Evolutionary conservation across 2,888 invertebrate species (phyloP).

Genomic region (Nudaria mundana): DNA sequence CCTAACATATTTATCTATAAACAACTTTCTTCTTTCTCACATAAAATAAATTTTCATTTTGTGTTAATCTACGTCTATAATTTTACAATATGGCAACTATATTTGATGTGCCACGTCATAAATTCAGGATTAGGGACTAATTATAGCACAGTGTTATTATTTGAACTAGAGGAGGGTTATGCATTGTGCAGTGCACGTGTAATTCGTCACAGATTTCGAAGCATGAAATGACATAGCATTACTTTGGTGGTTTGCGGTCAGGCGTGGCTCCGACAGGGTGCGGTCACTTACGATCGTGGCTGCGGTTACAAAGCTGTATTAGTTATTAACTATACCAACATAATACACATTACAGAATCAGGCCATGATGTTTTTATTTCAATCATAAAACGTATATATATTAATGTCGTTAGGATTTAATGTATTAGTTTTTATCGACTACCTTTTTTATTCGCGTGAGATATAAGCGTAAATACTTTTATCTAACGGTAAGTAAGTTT

Average conservation of each 20-base stretch:
- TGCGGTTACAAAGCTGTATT: slow-evolving; percentile 43
- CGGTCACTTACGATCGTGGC: slow-evolving; percentile 58
- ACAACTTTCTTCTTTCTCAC: too few relatives aligned
- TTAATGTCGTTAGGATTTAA: neutral
- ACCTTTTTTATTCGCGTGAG: too few relatives aligned
- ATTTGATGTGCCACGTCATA: too few relatives aligned
- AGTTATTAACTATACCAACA: slow-evolving; percentile 43
- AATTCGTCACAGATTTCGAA: slow-evolving; percentile 62
- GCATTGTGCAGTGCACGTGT: slow-evolving; percentile 41
- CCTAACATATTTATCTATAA: too few relatives aligned
- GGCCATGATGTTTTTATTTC: slow-evolving; percentile 25
- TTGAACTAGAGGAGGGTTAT: slow-evolving; percentile 13
- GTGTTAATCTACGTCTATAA: too few relatives aligned
- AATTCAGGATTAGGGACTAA: too few relatives aligned
- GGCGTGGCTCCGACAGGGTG: slow-evolving; percentile 56
- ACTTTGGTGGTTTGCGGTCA: slow-evolving; percentile 54
- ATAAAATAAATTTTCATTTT: too few relatives aligned
- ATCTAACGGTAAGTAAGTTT: too few relatives aligned
- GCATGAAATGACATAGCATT: slow-evolving; percentile 62
- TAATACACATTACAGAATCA: slow-evolving; percentile 23
- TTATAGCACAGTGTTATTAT: slow-evolving; percentile 11
- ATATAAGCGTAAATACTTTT: too few relatives aligned
- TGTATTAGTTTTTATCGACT: neutral
- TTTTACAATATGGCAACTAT: too few relatives aligned
- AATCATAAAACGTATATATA: slow-evolving; percentile 23